Evolutionary conservation across 2,797 vertebrate species (phyloP).

Genomic region (Sylvia borin): DNA sequence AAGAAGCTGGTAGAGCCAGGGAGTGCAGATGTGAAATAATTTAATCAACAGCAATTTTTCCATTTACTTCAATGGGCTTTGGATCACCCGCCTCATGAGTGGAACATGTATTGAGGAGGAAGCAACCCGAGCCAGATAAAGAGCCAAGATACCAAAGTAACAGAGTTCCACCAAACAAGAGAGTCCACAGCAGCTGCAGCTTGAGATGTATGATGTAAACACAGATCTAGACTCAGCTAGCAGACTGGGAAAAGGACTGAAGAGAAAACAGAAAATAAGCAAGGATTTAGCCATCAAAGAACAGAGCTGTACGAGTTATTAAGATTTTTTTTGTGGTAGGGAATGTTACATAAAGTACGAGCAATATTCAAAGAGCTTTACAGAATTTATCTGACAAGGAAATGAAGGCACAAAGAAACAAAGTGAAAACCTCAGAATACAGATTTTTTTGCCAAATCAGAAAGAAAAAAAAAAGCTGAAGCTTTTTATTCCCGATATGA

Average conservation of each 20-base stretch:
- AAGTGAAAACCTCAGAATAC: neutral
- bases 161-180: conserved; percentile 62
- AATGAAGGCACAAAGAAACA: conserved; percentile 7
- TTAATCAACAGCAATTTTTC: conserved; percentile 68
- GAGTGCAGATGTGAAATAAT: conserved; percentile 70
- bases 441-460: neutral
- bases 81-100: conserved; percentile 62
- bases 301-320: neutral
- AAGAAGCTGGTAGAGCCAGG: conserved; percentile 67
- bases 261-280: conserved; percentile 22
- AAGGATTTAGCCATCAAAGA: neutral
- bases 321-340: neutral
- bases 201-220: conserved; percentile 46
- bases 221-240: neutral
- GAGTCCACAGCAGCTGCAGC: conserved; percentile 66
- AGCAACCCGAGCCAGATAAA: conserved; percentile 63
- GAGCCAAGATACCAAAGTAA: conserved; percentile 69
- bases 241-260: neutral
- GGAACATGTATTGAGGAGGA: conserved; percentile 64
- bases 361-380: neutral
- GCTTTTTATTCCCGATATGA: conserved; percentile 6
- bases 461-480: neutral
- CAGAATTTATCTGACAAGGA: neutral
- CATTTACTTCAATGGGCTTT: conserved; percentile 71
- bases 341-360: neutral